A percentile compares a stretch with the other conserved stretches of the same genome.
These are phyloP conservation scores for Drosophila orosa DNA, from an alignment of 1,140 invertebrate species.

Conservation along the genomic window DNA sequence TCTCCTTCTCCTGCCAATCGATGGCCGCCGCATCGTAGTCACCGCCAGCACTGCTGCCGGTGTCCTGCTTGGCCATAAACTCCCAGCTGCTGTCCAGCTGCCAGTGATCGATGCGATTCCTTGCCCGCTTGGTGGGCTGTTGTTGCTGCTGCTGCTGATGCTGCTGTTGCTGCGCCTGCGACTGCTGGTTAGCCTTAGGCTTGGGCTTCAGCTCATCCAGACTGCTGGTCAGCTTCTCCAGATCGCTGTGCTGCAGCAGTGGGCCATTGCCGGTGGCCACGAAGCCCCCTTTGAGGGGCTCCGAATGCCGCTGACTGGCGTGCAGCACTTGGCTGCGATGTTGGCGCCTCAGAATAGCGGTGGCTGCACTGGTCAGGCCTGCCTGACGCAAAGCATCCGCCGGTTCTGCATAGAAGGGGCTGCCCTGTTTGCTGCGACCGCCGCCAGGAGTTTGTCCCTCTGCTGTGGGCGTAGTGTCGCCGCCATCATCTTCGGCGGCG, in stretches of 20 bases:
- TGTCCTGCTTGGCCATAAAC: constrained; percentile 89
- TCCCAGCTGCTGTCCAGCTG: constrained; percentile 94
- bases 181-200: constrained; percentile 53
- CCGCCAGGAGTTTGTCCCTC: constrained; percentile 52
- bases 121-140: constrained; percentile 67
- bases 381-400: constrained; percentile 90
- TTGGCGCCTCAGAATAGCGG: constrained; percentile 82
- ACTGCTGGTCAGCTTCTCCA: constrained; percentile 80
- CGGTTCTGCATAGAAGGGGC: constrained; percentile 96
- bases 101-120: constrained; percentile 88
- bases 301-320: constrained; percentile 86
- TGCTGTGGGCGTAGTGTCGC: constrained; percentile 74
- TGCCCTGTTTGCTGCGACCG: constrained; percentile 86
- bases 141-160: constrained; percentile 44
- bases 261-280: constrained; percentile 24
- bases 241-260: constrained; percentile 65
- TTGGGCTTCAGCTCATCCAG: constrained; percentile 83
- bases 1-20: constrained; percentile 79
- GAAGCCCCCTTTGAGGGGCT: constrained; percentile 85
- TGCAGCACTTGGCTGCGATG: constrained; percentile 73
- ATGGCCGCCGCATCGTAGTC: constrained; percentile 50
- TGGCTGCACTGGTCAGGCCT: constrained; percentile 82
- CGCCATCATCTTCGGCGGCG: constrained; percentile 37
- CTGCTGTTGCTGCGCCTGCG: constrained; percentile 32
- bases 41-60: constrained; percentile 36